Conservation (phyloP, 2,888 invertebrate genomes). For the Apamea crenata region DNA sequence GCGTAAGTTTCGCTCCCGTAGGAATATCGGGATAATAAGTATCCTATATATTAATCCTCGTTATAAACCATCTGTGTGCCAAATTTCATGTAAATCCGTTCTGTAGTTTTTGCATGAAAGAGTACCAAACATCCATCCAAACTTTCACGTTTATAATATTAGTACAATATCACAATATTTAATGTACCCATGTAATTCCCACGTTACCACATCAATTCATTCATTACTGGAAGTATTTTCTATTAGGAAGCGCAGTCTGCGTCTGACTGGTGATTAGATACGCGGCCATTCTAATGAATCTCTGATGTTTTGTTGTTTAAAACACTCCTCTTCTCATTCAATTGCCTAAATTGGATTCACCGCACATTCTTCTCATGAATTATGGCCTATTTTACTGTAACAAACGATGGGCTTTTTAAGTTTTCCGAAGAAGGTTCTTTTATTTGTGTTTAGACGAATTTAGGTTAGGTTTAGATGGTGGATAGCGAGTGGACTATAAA, state of each 20-base stretch:
- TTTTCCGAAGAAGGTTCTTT: background rate
- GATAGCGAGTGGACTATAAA: background rate
- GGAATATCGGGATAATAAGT: no score
- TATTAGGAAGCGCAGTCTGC: slow-evolving; percentile 72
- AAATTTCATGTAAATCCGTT: no score
- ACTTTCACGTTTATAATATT: no score
- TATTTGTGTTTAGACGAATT: background rate
- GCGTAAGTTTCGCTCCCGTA: no score
- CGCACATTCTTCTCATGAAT: slow-evolving; percentile 55
- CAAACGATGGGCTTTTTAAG: background rate
- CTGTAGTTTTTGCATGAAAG: no score
- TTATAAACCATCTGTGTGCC: no score
- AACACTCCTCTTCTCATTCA: slow-evolving; percentile 66
- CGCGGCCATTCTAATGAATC: slow-evolving; percentile 77
- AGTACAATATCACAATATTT: background rate
- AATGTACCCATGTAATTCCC: background rate
- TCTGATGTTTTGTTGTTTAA: slow-evolving; percentile 76
- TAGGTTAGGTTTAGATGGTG: background rate
- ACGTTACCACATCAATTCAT: slow-evolving; percentile 51
- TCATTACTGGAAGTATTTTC: slow-evolving; percentile 49
- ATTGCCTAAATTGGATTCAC: slow-evolving; percentile 70
- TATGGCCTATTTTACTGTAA: slow-evolving; percentile 47
- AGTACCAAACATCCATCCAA: no score
- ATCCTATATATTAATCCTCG: no score
- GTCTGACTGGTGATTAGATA: slow-evolving; percentile 80